Evolutionary conservation across 2,113 vertebrate genomes (phyloP).

Genomic region (Reinhardtius hippoglossoides): DNA sequence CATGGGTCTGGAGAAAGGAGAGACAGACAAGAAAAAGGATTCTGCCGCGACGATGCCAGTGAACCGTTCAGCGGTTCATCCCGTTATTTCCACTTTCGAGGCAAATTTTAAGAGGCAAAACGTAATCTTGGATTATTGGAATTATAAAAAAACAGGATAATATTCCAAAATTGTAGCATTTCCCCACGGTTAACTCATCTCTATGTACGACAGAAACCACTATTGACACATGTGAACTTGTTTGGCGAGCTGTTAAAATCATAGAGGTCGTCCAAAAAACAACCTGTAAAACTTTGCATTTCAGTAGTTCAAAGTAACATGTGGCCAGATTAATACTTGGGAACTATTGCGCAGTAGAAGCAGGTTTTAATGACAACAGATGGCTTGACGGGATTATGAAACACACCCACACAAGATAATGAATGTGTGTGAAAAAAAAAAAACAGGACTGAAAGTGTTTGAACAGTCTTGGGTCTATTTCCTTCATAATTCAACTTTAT

Average conservation of each 20-base stretch:
- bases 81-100: not conserved
- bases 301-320: slow-evolving; percentile 40
- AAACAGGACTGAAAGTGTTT: slow-evolving; percentile 20
- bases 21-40: slow-evolving; percentile 19
- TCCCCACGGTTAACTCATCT: not conserved
- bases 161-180: not conserved
- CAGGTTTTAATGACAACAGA: slow-evolving; percentile 75
- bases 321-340: slow-evolving; percentile 41
- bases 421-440: slow-evolving; percentile 27
- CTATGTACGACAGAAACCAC: not conserved
- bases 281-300: slow-evolving; percentile 26
- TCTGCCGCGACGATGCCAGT: not conserved
- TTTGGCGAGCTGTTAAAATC: not conserved
- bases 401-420: slow-evolving; percentile 38
- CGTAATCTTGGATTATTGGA: not conserved
- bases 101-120: not conserved
- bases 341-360: slow-evolving; percentile 31
- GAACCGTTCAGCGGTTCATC: not conserved
- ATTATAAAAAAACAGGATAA: not conserved
- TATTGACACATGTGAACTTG: not conserved
- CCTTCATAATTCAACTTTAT: slow-evolving; percentile 61
- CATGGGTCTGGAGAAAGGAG: slow-evolving; percentile 33
- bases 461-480: slow-evolving; percentile 8
- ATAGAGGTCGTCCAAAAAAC: slow-evolving; percentile 16
- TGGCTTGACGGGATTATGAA: slow-evolving; percentile 67